Evolutionary conservation across 2,797 vertebrate genomes (phyloP), one percentile per base, ranked within the genome.

Genomic region (Chelmon rostratus): DNA sequence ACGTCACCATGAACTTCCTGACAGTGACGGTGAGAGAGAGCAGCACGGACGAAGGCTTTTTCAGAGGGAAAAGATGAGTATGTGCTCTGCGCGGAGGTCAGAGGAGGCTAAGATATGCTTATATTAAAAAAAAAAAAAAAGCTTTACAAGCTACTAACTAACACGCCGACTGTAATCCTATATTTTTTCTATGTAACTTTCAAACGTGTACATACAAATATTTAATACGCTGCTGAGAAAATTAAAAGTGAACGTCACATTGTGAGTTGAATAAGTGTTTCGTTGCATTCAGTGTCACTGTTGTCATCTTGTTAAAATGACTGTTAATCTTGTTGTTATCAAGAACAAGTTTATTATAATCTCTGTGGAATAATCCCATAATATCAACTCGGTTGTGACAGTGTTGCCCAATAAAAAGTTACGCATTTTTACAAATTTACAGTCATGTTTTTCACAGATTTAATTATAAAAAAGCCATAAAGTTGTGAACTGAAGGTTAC

Each of bases 1-100:
- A 99, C 1, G 96, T 99, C 91, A 99, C 98, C 64, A 97, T 97
- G 92, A 99, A 99, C 95, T 96, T 98, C 90, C 86, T 99, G 94
- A 99, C 98, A 53, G 98, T 99, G 74, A 99, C 98, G 46, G 96
- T 99, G 86, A 97, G 97, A 92, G 98, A 99, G 92, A 99, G 97
- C 95, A 97, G 95, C 94, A 98, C 98, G 75, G 97, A 98, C 92
- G 95, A 98, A 96, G 98, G 98, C 47, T 99, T 99, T 91, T 99
- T 99, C 94, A 96, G 96, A 84, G 96, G 96, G 56, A 97, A 97
- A n/a, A 94, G 91, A 94, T 96, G 88, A 95, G 76, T 44, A 16
- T 58, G 49, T 46, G 38, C 61, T 38, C 23, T 15, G 49, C 59
- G 52, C 57, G 35, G 25, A 49, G 56, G 62, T 50, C 66, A 57